Evolutionary conservation across 2,113 vertebrate genomes (phyloP).

Genomic region (Rhinolophus sinicus): DNA sequence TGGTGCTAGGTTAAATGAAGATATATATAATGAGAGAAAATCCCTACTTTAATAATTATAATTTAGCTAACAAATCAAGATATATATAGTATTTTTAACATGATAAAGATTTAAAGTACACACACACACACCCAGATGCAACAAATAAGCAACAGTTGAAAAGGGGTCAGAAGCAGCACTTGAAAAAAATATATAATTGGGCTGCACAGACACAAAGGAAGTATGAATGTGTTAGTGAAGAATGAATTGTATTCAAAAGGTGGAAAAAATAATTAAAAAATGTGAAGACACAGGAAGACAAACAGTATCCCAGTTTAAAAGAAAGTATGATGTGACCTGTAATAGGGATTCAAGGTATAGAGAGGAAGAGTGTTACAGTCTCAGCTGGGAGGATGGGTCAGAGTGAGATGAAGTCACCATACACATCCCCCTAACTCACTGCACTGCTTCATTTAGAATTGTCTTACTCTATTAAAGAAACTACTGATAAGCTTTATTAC

Average conservation of each 20-base stretch:
- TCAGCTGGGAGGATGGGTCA: neutral
- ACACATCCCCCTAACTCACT: neutral
- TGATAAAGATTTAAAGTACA: neutral
- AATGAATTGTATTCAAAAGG: neutral
- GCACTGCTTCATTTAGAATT: neutral
- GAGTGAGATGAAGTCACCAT: neutral
- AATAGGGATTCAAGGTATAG: neutral
- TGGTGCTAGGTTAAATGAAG: neutral
- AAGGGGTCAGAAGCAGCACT: neutral
- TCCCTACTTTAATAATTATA: constrained; percentile 14
- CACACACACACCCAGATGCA: neutral
- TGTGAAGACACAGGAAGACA: neutral
- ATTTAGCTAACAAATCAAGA: constrained; percentile 29
- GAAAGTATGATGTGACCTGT: neutral
- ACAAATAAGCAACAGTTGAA: neutral
- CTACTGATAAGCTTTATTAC: neutral
- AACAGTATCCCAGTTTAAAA: neutral
- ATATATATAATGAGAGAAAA: neutral
- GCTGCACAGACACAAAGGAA: neutral
- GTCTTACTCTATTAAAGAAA: neutral
- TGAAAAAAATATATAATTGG: neutral
- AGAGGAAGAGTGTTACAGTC: neutral
- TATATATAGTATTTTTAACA: neutral
- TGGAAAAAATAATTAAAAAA: neutral
- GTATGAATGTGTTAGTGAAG: neutral